These are phyloP conservation scores for Siniperca knerii DNA, from an alignment of 2,113 vertebrate species.

Conservation along the genomic window DNA sequence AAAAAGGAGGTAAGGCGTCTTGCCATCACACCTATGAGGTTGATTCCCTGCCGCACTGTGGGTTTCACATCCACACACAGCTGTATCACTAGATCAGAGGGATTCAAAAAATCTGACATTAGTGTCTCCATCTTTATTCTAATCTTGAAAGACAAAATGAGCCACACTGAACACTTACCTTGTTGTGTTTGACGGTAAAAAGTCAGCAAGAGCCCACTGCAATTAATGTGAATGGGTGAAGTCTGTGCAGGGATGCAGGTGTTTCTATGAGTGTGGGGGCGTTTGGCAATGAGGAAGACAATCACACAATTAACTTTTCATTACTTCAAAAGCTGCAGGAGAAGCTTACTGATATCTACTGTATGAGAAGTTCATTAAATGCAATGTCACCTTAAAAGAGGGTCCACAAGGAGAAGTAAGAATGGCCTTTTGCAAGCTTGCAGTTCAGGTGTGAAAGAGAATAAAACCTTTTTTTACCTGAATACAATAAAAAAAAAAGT, in stretches of 20 bases:
- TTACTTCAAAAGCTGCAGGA: conserved; percentile 70
- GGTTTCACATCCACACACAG: conserved; percentile 26
- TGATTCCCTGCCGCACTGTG: conserved; percentile 7
- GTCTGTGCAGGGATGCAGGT: conserved; percentile 53
- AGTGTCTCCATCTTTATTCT: conserved; percentile 32
- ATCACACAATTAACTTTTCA: conserved; percentile 79
- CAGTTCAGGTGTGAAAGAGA: conserved; percentile 9
- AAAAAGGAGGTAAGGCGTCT: conserved; percentile 32
- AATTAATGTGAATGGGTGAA: conserved; percentile 55
- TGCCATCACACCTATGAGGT: conserved; percentile 40
- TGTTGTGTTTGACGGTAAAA: conserved; percentile 31
- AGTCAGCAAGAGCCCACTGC: conserved; percentile 11
- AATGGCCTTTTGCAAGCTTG: conserved; percentile 31
- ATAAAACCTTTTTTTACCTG: not conserved
- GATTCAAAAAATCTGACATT: conserved; percentile 47
- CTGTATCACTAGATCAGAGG: conserved; percentile 37
- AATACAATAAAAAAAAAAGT: not conserved
- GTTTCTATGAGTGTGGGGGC: conserved; percentile 60
- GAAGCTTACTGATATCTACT: conserved; percentile 62
- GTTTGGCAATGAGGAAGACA: conserved; percentile 67
- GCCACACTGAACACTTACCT: conserved; percentile 30
- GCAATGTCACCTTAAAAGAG: conserved; percentile 43
- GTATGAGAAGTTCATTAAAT: conserved; percentile 70
- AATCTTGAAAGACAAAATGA: conserved; percentile 58
- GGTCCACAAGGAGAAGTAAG: conserved; percentile 22